Evolutionary conservation across 2,888 invertebrate species (phyloP), one percentile per base, ranked within the genome.

Genomic region (Drosophila kuntzei): DNA sequence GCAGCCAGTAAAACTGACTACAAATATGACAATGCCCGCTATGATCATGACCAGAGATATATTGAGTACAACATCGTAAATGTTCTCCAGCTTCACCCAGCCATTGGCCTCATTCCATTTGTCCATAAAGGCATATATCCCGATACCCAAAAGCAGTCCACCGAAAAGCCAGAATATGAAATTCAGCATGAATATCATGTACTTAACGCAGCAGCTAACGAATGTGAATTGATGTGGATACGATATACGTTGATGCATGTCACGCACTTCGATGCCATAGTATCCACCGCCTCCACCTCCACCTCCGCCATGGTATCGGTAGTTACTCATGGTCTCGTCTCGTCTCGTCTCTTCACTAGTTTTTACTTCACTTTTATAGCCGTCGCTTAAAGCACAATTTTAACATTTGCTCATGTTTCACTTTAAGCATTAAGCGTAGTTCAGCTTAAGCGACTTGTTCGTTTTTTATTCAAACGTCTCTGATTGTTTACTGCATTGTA

Each of bases 1-100:
- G 91, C 98, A 98, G 8, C 98, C 98, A 14, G 97, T 96, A 92
- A 98, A 98, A 91, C 98, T 98, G 55, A 98, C 97, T 46, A 97
- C 94, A 92, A 98, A 98, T 12, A 98, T 96, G 3, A 98, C 95
- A 37, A 95, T 95, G 5, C 98, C 98, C 64, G 97, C 95, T 63
- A 98, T 94, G n/a, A 98, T 96, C 92, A 98, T 95, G 62, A 98
- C 95, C 61, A 98, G 93, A 29, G 98, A 97, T 80, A 98, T 95
- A 92, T 98, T 98, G 57, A 98, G 93, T 76, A 97, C 95, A 39
- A 98, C 95, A 92, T 98, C 98, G 90, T 98, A 98, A 9, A 98
- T 94, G 54, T 96, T 97, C 87, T 97, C 96, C 83, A 94, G 93
- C 92, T 96, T 95, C 44, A 97, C 95, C 79, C 96, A 95, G 76